These are phyloP conservation scores for Liolophura sinensis DNA, from an alignment of 1,140 invertebrate genomes.

Conservation along the genomic window DNA sequence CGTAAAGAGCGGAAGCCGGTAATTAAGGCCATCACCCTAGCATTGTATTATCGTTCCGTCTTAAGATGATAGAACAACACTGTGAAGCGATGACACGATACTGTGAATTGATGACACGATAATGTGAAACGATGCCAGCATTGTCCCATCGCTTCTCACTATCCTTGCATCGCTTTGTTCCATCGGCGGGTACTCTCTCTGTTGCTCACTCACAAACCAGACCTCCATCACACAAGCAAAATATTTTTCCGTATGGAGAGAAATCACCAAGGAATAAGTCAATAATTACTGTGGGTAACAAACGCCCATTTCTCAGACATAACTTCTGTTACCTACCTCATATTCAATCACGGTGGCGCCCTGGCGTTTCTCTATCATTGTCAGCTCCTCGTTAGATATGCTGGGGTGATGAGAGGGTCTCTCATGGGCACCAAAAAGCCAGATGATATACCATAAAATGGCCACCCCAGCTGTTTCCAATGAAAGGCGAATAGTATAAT, in stretches of 20 bases:
- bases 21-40: too few relatives aligned
- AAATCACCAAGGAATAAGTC: neutral
- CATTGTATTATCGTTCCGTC: too few relatives aligned
- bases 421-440: conserved; percentile 38
- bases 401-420: conserved; percentile 41
- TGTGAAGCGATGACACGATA: too few relatives aligned
- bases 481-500: neutral
- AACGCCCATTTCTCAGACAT: neutral
- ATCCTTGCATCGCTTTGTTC: too few relatives aligned
- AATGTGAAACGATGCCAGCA: too few relatives aligned
- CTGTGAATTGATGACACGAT: too few relatives aligned
- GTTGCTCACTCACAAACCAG: too few relatives aligned
- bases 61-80: too few relatives aligned
- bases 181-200: too few relatives aligned
- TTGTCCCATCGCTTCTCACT: too few relatives aligned
- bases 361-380: conserved; percentile 38
- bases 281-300: neutral
- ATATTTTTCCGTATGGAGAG: conserved; percentile 2
- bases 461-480: conserved; percentile 35
- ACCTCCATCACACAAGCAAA: too few relatives aligned
- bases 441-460: conserved; percentile 45
- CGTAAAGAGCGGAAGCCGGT: too few relatives aligned
- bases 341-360: conserved; percentile 39
- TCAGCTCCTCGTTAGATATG: conserved; percentile 43
- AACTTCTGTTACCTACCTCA: conserved; percentile 24